A percentile compares a stretch with the other conserved stretches of the same genome.
phyloP scores from a whole-genome alignment of 2,888 invertebrate species.

The Agriotes lineatus region DNA sequence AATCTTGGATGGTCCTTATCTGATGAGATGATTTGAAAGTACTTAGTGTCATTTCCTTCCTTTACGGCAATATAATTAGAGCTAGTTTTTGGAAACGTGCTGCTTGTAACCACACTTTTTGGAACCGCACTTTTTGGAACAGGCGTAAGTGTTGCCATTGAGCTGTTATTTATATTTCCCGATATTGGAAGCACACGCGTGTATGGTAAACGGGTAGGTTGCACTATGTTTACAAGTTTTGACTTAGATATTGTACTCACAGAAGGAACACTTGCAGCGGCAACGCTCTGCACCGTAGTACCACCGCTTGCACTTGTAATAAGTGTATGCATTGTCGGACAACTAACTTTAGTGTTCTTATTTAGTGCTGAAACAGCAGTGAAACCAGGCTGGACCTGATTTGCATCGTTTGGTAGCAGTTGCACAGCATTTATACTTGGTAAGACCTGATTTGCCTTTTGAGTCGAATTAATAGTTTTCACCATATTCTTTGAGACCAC shows the following conservation, averaged over 20 bases:
- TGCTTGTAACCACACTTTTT: background rate
- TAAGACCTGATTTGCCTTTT: background rate
- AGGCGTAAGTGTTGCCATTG: background rate
- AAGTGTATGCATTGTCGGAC: too few species aligned
- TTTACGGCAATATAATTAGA: slow-evolving; percentile 8
- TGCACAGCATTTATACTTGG: too few species aligned
- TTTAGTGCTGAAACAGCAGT: background rate
- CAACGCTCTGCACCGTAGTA: background rate
- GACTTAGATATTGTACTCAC: background rate
- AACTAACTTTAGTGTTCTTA: background rate
- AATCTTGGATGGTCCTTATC: background rate
- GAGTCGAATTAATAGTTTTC: background rate
- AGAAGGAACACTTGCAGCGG: background rate
- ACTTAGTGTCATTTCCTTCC: slow-evolving; percentile 4
- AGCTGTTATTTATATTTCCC: too few species aligned
- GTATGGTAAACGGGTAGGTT: background rate
- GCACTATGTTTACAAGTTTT: background rate
- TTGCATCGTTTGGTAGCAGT: background rate
- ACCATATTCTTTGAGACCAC: background rate
- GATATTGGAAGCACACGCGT: background rate
- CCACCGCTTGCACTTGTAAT: background rate
- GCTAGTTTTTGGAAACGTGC: background rate
- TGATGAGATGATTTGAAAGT: background rate
- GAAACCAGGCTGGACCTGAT: background rate
- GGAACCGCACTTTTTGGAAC: background rate